Percentiles rank a stretch among this genome's conserved stretches.
Conservation (phyloP, 2,888 invertebrate genomes). For the Carpatolechia fugitivella region DNA sequence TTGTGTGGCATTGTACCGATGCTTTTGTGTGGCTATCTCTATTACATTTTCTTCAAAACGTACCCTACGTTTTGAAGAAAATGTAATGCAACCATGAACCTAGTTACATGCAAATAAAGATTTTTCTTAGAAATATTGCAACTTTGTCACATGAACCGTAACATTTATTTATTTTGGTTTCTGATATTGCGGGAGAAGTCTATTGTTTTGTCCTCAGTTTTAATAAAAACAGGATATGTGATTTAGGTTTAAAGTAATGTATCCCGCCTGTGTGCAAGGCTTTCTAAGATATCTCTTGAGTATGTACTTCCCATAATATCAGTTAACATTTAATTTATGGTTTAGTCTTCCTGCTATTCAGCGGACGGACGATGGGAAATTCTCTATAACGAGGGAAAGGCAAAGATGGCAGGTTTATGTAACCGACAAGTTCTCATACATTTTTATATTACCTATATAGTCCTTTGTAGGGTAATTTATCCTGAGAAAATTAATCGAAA, state of each 20-base stretch:
- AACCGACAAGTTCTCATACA: conserved; percentile 2
- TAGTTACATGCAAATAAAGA: no score
- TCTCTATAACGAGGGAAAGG: conserved; percentile 21
- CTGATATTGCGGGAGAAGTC: no score
- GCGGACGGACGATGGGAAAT: conserved; percentile 36
- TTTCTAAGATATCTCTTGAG: conserved; percentile 30
- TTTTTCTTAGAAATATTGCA: no score
- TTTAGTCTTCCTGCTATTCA: conserved; percentile 43
- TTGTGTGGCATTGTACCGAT: no score
- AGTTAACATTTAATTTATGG: conserved; percentile 34
- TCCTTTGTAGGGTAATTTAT: not conserved
- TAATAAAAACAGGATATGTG: not conserved
- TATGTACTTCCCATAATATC: conserved; percentile 30
- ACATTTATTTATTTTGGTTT: no score
- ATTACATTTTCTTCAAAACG: no score
- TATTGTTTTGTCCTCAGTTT: no score
- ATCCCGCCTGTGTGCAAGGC: conserved; percentile 21
- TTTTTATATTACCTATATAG: not conserved
- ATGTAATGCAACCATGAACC: no score
- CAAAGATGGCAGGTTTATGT: conserved; percentile 12
- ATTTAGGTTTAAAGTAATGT: no score
- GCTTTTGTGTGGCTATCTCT: no score
- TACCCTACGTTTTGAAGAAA: no score
- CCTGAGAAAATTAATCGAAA: conserved; percentile 2
- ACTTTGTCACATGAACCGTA: no score